Percentiles rank a stretch among this genome's conserved stretches.
These are phyloP conservation scores for Argopecten irradians DNA, from an alignment of 1,140 invertebrate species.

Conservation along the genomic window DNA sequence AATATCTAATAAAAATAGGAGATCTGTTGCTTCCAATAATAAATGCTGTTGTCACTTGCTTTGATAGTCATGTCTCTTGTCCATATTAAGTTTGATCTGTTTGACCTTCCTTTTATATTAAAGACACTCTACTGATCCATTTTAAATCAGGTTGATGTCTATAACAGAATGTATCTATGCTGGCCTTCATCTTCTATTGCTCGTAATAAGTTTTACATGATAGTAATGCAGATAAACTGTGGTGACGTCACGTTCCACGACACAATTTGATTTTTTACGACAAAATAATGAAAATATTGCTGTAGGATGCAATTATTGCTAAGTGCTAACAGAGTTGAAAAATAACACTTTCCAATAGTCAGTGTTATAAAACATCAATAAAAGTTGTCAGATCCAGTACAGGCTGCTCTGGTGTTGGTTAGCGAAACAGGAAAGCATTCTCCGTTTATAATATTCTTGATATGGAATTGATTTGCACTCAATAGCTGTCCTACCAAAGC, in stretches of 20 bases:
- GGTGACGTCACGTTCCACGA: neutral
- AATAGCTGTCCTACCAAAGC: neutral
- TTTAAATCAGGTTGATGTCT: neutral
- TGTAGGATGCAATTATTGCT: constrained; percentile 6
- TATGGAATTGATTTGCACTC: constrained; percentile 10
- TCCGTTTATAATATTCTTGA: neutral
- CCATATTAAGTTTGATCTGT: neutral
- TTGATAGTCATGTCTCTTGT: no score
- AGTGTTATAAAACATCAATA: constrained; percentile 11
- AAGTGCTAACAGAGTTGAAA: constrained; percentile 10
- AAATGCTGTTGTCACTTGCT: no score
- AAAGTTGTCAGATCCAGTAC: neutral
- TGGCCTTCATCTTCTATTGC: neutral
- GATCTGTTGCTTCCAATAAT: no score
- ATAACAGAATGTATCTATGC: neutral
- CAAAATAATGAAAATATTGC: constrained; percentile 10
- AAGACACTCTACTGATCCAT: neutral
- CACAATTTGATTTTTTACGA: neutral
- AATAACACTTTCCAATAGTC: constrained; percentile 22
- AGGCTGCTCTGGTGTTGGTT: neutral
- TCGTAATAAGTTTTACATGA: neutral
- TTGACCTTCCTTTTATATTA: neutral
- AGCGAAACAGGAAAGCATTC: neutral
- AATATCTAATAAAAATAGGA: no score
- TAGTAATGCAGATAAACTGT: constrained; percentile 6